Conservation (phyloP, 2,888 invertebrate species). For the Elegia similella region DNA sequence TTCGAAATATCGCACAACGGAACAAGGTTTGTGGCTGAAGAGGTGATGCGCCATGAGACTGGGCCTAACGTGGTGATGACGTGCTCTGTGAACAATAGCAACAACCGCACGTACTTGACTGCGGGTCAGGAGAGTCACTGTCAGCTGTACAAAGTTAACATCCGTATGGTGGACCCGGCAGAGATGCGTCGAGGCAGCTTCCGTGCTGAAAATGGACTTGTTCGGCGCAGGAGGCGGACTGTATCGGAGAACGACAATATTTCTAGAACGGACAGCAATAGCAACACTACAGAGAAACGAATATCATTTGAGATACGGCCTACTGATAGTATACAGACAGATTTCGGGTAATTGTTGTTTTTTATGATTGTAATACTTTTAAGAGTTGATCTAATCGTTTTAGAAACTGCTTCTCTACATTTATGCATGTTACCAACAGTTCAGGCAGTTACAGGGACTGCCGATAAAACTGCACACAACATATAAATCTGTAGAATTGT, state of each 20-base stretch:
- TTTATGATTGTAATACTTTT: too few relatives aligned
- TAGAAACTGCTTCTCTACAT: too few relatives aligned
- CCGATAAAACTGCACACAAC: too few relatives aligned
- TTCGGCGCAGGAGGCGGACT: slow-evolving; percentile 70
- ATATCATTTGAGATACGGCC: slow-evolving; percentile 89
- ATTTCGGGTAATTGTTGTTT: slow-evolving; percentile 83
- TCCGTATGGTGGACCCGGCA: slow-evolving; percentile 79
- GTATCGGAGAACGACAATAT: slow-evolving; percentile 80
- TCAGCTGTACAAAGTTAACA: slow-evolving; percentile 89
- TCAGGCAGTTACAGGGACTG: too few relatives aligned
- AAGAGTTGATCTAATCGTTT: too few relatives aligned
- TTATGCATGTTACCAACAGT: too few relatives aligned
- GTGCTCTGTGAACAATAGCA: slow-evolving; percentile 87
- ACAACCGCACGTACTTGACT: slow-evolving; percentile 89
- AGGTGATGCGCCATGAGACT: slow-evolving; percentile 94
- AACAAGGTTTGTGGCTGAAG: slow-evolving; percentile 90
- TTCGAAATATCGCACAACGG: slow-evolving; percentile 95
- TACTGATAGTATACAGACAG: slow-evolving; percentile 91
- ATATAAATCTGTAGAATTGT: too few relatives aligned
- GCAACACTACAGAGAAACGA: slow-evolving; percentile 77
- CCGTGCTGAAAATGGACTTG: slow-evolving; percentile 72
- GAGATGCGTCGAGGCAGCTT: slow-evolving; percentile 81
- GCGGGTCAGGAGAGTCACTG: slow-evolving; percentile 97
- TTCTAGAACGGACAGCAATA: slow-evolving; percentile 66
- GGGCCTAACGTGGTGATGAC: slow-evolving; percentile 96